Evolutionary conservation across 1,140 invertebrate genomes (phyloP).

Genomic region (Anastrepha ludens): DNA sequence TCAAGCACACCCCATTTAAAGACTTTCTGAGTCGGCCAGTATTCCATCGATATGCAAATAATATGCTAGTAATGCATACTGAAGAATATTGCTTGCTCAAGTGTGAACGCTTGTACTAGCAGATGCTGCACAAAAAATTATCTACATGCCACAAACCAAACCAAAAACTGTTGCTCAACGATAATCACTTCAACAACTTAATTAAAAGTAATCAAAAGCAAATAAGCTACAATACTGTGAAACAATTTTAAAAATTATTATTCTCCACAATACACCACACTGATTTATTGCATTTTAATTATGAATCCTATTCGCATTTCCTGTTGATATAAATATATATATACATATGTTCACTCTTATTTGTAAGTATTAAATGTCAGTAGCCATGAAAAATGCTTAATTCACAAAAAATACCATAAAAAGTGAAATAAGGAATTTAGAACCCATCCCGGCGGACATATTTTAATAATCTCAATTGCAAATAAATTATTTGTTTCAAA

Average conservation of each 20-base stretch:
- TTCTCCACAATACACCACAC: neutral
- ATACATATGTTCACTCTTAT: too few relatives aligned
- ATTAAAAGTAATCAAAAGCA: constrained; percentile 41
- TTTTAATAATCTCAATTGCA: too few relatives aligned
- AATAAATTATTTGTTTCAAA: too few relatives aligned
- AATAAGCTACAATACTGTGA: neutral
- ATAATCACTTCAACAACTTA: constrained; percentile 43
- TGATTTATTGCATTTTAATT: constrained; percentile 29
- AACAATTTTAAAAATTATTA: neutral
- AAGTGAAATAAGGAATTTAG: too few relatives aligned
- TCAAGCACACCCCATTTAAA: too few relatives aligned
- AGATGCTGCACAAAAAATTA: neutral
- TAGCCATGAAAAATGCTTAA: neutral
- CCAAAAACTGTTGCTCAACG: neutral
- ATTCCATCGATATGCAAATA: too few relatives aligned
- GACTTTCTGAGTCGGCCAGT: too few relatives aligned
- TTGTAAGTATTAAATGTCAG: neutral
- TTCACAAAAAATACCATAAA: neutral
- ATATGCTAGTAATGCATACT: too few relatives aligned
- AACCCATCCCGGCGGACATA: too few relatives aligned
- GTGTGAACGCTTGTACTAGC: too few relatives aligned
- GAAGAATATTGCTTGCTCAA: too few relatives aligned
- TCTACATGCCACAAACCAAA: neutral
- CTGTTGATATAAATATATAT: too few relatives aligned
- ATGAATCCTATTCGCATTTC: neutral